A percentile compares a stretch with the other conserved stretches of the same genome.
Evolutionary conservation across 2,888 invertebrate species (phyloP).

Genomic region (Apotomis capreana): DNA sequence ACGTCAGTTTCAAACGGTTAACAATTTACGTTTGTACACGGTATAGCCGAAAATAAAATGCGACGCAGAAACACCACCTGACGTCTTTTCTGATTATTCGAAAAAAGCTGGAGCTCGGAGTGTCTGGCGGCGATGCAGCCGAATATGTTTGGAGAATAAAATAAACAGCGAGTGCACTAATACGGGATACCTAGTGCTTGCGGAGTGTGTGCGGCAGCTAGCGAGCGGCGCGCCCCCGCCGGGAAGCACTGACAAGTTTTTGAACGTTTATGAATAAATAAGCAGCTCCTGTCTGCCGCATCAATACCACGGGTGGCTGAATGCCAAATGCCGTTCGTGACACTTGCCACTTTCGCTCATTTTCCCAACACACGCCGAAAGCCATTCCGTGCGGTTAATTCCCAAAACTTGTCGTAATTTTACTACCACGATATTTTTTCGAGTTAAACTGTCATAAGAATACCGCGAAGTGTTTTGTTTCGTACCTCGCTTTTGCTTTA

Average conservation of each 20-base stretch:
- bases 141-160: slow-evolving; percentile 60
- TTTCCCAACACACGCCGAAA: slow-evolving; percentile 63
- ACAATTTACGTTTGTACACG: slow-evolving; percentile 39
- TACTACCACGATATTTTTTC: slow-evolving; percentile 39
- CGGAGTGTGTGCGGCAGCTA: slow-evolving; percentile 47
- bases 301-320: slow-evolving; percentile 76
- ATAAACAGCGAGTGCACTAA: slow-evolving; percentile 64
- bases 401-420: slow-evolving; percentile 47
- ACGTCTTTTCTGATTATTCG: slow-evolving; percentile 50
- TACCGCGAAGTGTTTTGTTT: slow-evolving; percentile 44
- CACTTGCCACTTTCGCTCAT: slow-evolving; percentile 77
- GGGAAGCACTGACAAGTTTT: slow-evolving; percentile 71
- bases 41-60: slow-evolving; percentile 43
- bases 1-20: slow-evolving; percentile 47
- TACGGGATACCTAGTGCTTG: slow-evolving; percentile 46
- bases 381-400: slow-evolving; percentile 68
- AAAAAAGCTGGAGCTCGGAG: slow-evolving; percentile 47
- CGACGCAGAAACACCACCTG: slow-evolving; percentile 48
- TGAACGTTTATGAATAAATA: slow-evolving; percentile 82
- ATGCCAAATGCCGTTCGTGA: slow-evolving; percentile 79
- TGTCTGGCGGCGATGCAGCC: slow-evolving; percentile 50
- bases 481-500: slow-evolving; percentile 42
- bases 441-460: slow-evolving; percentile 42
- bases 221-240: slow-evolving; percentile 47
- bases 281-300: slow-evolving; percentile 75